Percentiles rank a stretch among this genome's conserved stretches.
phyloP scores from a whole-genome alignment of 2,888 invertebrate species.

The Sphecodes monilicornis region DNA sequence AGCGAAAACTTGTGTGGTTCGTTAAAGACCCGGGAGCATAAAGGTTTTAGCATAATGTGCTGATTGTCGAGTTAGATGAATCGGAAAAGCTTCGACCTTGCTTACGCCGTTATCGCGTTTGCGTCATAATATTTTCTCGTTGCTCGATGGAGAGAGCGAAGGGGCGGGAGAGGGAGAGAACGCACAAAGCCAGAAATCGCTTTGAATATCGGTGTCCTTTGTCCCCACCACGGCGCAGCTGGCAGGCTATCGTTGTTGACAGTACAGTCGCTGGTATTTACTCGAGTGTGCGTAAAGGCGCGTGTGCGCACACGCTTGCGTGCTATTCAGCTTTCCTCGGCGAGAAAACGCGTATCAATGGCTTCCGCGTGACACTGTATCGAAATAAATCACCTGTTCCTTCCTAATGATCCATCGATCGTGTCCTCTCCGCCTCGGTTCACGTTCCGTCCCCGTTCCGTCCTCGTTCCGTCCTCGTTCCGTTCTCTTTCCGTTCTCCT shows the following conservation, averaged over 20 bases:
- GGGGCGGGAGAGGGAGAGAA: not conserved
- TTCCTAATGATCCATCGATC: slow-evolving; percentile 28
- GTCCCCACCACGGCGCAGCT: slow-evolving; percentile 55
- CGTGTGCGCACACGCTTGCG: not conserved
- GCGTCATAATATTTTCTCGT: slow-evolving; percentile 69
- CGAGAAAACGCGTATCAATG: slow-evolving; percentile 22
- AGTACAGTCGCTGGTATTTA: not conserved
- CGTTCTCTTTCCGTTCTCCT: not conserved
- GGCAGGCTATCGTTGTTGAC: slow-evolving; percentile 47
- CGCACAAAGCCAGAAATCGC: slow-evolving; percentile 54
- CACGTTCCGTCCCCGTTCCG: not conserved
- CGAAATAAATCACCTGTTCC: slow-evolving; percentile 50
- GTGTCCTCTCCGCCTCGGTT: not conserved
- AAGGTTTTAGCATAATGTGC: slow-evolving; percentile 38
- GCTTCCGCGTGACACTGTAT: slow-evolving; percentile 22
- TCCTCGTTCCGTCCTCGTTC: not conserved
- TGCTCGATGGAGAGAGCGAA: not conserved
- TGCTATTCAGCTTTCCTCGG: not conserved
- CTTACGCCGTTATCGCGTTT: slow-evolving; percentile 61
- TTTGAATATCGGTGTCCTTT: slow-evolving; percentile 65
- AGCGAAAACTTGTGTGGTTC: slow-evolving; percentile 9
- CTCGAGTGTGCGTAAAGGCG: not conserved
- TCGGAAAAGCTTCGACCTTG: slow-evolving; percentile 69
- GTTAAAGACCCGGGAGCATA: slow-evolving; percentile 23
- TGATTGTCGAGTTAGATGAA: slow-evolving; percentile 58